Evolutionary conservation across 2,888 invertebrate species (phyloP).

Genomic region (Saturnia pavonia): DNA sequence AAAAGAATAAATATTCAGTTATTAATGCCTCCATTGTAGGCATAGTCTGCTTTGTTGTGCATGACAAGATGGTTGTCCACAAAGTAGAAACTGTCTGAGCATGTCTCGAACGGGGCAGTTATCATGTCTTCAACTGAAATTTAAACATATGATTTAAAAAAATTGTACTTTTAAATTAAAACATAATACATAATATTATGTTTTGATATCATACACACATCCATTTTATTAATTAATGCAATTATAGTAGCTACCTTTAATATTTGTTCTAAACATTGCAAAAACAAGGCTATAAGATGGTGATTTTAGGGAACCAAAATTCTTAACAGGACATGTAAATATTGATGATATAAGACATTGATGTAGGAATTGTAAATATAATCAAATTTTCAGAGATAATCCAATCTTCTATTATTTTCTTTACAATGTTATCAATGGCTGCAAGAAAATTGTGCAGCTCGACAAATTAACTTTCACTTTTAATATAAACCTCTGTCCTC

Average conservation of each 20-base stretch:
- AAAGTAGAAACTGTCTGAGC: slow-evolving; percentile 99
- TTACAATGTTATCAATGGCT: too few species aligned
- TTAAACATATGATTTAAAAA: neutral
- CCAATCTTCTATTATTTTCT: too few species aligned
- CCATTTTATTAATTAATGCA: neutral
- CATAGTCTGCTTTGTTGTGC: slow-evolving; percentile 99
- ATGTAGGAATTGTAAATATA: too few species aligned
- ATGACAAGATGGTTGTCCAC: slow-evolving; percentile 98
- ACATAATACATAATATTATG: slow-evolving; percentile 11
- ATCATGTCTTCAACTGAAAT: slow-evolving; percentile 98
- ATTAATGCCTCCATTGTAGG: slow-evolving; percentile 92
- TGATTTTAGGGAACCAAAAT: neutral
- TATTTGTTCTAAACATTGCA: neutral
- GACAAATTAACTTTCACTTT: too few species aligned
- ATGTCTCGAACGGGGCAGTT: slow-evolving; percentile 96
- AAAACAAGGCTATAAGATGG: neutral
- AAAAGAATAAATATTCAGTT: slow-evolving; percentile 42
- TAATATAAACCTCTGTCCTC: too few species aligned
- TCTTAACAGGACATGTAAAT: neutral
- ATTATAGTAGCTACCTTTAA: neutral
- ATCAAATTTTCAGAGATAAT: too few species aligned
- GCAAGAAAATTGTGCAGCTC: too few species aligned
- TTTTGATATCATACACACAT: too few species aligned
- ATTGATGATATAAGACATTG: too few species aligned
- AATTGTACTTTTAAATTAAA: neutral